These are phyloP conservation scores for Quadroppia sp. DNA, from an alignment of 2,888 invertebrate species.

Conservation along the genomic window DNA sequence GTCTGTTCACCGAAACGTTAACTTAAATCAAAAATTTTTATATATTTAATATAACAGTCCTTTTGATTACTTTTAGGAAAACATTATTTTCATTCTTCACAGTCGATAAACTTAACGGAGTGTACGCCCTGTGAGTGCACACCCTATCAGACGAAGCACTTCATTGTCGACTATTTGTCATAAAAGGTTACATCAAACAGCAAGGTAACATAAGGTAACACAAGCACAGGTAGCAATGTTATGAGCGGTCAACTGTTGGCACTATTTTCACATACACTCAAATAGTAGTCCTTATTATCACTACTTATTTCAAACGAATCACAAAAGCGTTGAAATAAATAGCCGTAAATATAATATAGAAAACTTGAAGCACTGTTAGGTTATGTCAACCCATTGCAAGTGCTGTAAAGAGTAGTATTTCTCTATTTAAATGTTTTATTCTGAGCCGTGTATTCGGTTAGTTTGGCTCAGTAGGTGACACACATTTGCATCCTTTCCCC, in stretches of 20 bases:
- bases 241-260: constrained; percentile 30
- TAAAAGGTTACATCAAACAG: constrained; percentile 12
- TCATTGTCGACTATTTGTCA: constrained; percentile 7
- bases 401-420: not conserved
- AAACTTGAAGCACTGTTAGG: too few species aligned
- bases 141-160: not conserved
- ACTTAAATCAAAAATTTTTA: constrained; percentile 6
- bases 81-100: constrained; percentile 31
- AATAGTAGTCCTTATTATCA: constrained; percentile 12
- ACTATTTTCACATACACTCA: not conserved
- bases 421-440: not conserved
- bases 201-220: not conserved
- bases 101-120: constrained; percentile 13
- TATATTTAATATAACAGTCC: constrained; percentile 19
- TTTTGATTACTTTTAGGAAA: not conserved
- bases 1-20: constrained; percentile 10
- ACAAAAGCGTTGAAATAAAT: not conserved
- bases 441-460: not conserved
- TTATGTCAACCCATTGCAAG: not conserved
- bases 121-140: constrained; percentile 29
- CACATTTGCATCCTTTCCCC: not conserved
- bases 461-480: constrained; percentile 27
- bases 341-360: constrained; percentile 11
- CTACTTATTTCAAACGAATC: not conserved
- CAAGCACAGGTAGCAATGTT: not conserved